Evolutionary conservation across 2,797 vertebrate species (phyloP).

Genomic region (Cyprinella venusta): DNA sequence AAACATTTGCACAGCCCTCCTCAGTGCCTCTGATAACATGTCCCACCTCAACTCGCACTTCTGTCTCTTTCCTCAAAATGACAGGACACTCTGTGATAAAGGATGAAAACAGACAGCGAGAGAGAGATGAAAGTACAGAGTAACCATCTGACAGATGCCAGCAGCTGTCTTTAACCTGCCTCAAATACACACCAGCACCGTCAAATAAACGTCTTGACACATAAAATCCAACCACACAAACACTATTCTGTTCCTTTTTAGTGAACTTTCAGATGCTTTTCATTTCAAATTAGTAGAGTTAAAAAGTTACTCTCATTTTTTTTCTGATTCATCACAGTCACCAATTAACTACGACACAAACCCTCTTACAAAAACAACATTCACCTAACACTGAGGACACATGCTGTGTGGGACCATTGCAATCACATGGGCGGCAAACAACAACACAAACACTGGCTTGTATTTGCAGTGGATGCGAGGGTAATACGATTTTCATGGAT

Average conservation of each 20-base stretch:
- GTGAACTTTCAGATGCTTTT: not conserved
- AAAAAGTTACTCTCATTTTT: slow-evolving; percentile 26
- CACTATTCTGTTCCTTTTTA: not conserved
- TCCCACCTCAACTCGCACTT: slow-evolving; percentile 37
- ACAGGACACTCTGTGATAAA: slow-evolving; percentile 40
- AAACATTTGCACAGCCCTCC: slow-evolving; percentile 27
- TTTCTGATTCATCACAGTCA: slow-evolving; percentile 45
- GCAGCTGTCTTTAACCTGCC: slow-evolving; percentile 67
- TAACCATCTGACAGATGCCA: slow-evolving; percentile 70
- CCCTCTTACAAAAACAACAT: slow-evolving; percentile 52
- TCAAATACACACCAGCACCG: slow-evolving; percentile 30
- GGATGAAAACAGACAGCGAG: slow-evolving; percentile 44
- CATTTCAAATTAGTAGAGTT: not conserved
- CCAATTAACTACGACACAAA: slow-evolving; percentile 52
- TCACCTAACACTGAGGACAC: slow-evolving; percentile 46
- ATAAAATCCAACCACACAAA: slow-evolving; percentile 1
- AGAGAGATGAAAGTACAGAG: slow-evolving; percentile 42
- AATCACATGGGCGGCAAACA: slow-evolving; percentile 46
- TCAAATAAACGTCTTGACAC: slow-evolving; percentile 6
- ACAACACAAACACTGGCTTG: slow-evolving; percentile 33
- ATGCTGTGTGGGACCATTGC: slow-evolving; percentile 30
- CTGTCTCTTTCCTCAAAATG: slow-evolving; percentile 42
- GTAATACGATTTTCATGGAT: slow-evolving; percentile 56
- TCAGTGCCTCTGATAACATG: slow-evolving; percentile 20
- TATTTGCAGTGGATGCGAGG: slow-evolving; percentile 24